Evolutionary conservation across 2,888 invertebrate species (phyloP), one percentile per base, ranked within the genome.

Genomic region (Pandemis corylana): DNA sequence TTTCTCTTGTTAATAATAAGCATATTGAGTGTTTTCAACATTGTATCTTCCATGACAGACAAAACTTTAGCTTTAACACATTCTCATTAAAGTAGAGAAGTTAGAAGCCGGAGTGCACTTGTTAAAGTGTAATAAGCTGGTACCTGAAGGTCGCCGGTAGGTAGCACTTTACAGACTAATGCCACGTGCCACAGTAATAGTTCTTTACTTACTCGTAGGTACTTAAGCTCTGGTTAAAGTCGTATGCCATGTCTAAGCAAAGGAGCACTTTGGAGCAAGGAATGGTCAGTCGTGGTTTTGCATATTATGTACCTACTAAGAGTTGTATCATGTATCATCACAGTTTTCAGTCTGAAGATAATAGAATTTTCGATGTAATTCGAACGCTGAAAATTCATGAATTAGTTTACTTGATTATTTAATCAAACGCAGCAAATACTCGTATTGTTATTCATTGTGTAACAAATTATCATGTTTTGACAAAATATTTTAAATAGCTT

Each of bases 21-120:
- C 44, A 44, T 7, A 44, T 44, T 5, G 9, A 7, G 44, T 44
- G 44, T 51, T n/a, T 51, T 13, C 51, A 51, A 51, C 46, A 49
- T 49, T 49, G 51, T 46, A 59, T 59, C n/a, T 59, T 20, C 59
- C 10, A 59, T 59, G 5, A 9, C 10, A 42, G 66, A 61, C 71
- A 49, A 61, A 13, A 7, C 13, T 15, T 9, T 9, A 72, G 62
- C 42, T 61, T 56, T 46, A 64, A 68, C 63, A 36, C 44, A 56
- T 51, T 63, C 53, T 20, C 49, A 49, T 73, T 68, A 56, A 68
- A 71, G 46, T 15, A 12, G 20, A 36, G 59, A 64, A 61, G 20
- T 64, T 56, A 36, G 41, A 73, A 73, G 68, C 64, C 68, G 69
- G 64, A 73, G 68, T 69, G 73, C 68, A 28, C 68, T 20, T 42